Evolutionary conservation across 2,888 invertebrate genomes (phyloP), one percentile per base, ranked within the genome.

Genomic region (Macropis europaea): DNA sequence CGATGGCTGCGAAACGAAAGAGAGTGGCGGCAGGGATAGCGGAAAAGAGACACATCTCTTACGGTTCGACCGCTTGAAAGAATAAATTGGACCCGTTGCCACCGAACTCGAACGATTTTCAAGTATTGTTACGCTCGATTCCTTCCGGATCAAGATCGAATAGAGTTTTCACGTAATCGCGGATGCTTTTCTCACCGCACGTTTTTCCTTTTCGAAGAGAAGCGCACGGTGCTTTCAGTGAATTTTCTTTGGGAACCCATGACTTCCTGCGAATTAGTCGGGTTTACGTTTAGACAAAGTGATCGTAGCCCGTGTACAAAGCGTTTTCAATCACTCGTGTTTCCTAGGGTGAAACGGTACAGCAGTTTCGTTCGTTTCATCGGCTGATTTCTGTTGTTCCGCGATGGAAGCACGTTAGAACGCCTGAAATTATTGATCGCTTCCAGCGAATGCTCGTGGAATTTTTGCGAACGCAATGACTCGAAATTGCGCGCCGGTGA

Each of bases 21-120:
- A 47, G 38, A 34, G 28, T 13, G 48, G 22, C 26, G 13, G 9
- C 38, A 26, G 45, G 19, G 50, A 54, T 50, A 63, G 30, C 52
- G 66, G 62, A 50, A 38, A 53, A 63, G 38, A 56, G 43, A 67
- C 54, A 11, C 15, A 40, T 62, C 45, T 57, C 59, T 36, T 56
- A 34, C 24, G 26, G 36, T 24, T 54, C 7, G 30, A n/a, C 2
- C 32, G 48, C 63, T 42, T 17, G 32, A 32, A 62, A 54, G 67
- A 69, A 60, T 77, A 70, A 75, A 78, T 79, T 72, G 72, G 45
- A 45, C 19, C 50, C 11, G n/a, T 17, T 62, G 52, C 19, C 34
- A 26, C 48, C n/a, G 36, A 34, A 40, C 9, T 42, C 47, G 43
- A 59, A 22, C 50, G 43, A 57, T 64, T 60, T 80, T 66, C 59